Evolutionary conservation across 2,113 vertebrate species (phyloP).

Genomic region (Anarhynchus alexandrinus): DNA sequence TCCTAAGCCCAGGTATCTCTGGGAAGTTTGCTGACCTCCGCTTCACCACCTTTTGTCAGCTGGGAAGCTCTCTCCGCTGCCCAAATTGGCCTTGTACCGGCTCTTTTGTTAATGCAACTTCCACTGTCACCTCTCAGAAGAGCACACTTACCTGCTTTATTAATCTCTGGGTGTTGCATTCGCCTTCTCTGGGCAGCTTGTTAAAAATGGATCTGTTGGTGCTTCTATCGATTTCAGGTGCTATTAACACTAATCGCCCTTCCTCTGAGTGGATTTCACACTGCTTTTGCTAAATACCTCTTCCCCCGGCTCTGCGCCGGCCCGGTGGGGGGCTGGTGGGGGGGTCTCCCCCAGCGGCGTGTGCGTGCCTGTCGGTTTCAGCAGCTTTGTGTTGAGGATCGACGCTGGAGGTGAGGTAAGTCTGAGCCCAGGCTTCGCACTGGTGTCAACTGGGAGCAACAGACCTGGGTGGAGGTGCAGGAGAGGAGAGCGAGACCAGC

Average conservation of each 20-base stretch:
- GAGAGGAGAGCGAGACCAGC: background rate
- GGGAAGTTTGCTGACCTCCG: background rate
- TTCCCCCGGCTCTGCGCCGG: background rate
- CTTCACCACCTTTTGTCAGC: background rate
- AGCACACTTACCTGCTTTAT: background rate
- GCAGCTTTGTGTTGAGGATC: background rate
- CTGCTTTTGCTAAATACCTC: background rate
- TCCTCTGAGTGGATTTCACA: background rate
- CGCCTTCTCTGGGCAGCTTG: background rate
- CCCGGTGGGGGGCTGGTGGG: background rate
- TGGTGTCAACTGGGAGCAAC: background rate
- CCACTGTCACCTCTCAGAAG: background rate
- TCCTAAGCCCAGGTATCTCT: background rate
- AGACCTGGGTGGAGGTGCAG: background rate
- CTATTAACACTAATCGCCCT: background rate
- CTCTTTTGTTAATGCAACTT: background rate
- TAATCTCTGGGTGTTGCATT: background rate
- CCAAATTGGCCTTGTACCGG: background rate
- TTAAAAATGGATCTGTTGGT: conserved; percentile 5
- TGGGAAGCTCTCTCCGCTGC: background rate
- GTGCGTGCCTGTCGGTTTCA: background rate
- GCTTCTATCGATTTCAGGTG: background rate
- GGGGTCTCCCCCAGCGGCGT: background rate
- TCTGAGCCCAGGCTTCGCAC: background rate
- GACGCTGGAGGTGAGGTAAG: background rate